Evolutionary conservation across 2,113 vertebrate genomes (phyloP).

Genomic region (Tragelaphus scriptus): DNA sequence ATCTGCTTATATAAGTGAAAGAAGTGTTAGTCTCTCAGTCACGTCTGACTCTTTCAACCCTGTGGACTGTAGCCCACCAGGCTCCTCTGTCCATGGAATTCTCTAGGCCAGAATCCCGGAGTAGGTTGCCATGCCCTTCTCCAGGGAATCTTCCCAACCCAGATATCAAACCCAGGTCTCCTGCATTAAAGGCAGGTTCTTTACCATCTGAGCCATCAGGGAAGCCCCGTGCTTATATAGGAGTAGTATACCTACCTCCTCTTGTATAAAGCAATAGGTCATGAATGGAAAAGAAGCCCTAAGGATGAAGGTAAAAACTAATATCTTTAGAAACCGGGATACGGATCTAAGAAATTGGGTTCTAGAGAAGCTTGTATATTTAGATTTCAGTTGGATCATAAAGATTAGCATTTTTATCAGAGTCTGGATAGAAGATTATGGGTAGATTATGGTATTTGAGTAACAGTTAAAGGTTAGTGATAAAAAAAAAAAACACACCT

Average conservation of each 20-base stretch:
- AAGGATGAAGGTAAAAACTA: neutral
- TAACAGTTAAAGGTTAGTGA: neutral
- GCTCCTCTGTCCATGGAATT: neutral
- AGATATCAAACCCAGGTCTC: neutral
- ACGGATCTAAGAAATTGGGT: neutral
- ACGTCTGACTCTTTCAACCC: neutral
- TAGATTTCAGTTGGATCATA: neutral
- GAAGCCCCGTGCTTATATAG: neutral
- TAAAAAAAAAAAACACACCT: neutral
- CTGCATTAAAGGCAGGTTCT: neutral
- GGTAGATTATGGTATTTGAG: neutral
- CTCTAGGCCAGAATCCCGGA: neutral
- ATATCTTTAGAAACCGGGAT: neutral
- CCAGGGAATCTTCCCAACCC: neutral
- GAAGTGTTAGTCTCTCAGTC: neutral
- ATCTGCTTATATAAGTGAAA: neutral
- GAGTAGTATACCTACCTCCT: neutral
- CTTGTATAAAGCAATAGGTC: neutral
- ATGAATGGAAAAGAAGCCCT: neutral
- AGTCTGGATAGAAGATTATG: neutral
- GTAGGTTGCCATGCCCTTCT: neutral
- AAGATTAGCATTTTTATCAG: neutral
- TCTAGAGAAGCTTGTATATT: neutral
- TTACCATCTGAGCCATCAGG: neutral
- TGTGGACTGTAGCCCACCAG: neutral